Evolutionary conservation across 2,888 invertebrate genomes (phyloP).

Genomic region (Hemithea aestivaria): DNA sequence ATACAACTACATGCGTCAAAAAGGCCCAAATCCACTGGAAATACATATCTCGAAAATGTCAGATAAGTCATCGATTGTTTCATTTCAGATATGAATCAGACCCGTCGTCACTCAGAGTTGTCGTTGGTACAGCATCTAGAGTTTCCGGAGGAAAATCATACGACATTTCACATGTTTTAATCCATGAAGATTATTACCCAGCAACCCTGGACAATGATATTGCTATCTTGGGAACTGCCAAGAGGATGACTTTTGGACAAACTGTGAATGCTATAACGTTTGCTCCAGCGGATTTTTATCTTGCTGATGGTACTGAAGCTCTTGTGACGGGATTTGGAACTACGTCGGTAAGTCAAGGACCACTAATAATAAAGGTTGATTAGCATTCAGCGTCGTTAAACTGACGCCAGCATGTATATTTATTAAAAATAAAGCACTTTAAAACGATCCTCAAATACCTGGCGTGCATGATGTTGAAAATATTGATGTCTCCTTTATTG

Average conservation of each 20-base stretch:
- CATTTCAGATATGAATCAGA: conserved; percentile 43
- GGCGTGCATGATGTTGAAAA: too few species aligned
- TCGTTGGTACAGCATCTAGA: conserved; percentile 53
- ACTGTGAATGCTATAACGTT: conserved; percentile 44
- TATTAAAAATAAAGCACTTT: too few species aligned
- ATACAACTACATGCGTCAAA: too few species aligned
- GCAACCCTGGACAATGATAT: conserved; percentile 58
- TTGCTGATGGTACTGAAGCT: conserved; percentile 53
- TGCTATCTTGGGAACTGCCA: conserved; percentile 47
- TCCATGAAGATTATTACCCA: conserved; percentile 49
- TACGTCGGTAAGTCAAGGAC: conserved; percentile 39
- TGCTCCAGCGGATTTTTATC: conserved; percentile 35
- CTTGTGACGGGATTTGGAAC: conserved; percentile 66
- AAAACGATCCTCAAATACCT: too few species aligned
- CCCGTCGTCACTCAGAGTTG: conserved; percentile 42
- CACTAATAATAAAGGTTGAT: too few species aligned
- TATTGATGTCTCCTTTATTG: too few species aligned
- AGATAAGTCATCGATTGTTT: too few species aligned
- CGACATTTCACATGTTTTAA: conserved; percentile 40
- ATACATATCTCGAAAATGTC: not conserved
- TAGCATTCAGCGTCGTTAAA: too few species aligned
- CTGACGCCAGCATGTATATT: too few species aligned
- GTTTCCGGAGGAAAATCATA: conserved; percentile 52
- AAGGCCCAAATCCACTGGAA: too few species aligned
- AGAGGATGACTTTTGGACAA: conserved; percentile 41